Base-by-base conservation (phyloP, 2,797 vertebrate species). In the Chelmon rostratus region DNA sequence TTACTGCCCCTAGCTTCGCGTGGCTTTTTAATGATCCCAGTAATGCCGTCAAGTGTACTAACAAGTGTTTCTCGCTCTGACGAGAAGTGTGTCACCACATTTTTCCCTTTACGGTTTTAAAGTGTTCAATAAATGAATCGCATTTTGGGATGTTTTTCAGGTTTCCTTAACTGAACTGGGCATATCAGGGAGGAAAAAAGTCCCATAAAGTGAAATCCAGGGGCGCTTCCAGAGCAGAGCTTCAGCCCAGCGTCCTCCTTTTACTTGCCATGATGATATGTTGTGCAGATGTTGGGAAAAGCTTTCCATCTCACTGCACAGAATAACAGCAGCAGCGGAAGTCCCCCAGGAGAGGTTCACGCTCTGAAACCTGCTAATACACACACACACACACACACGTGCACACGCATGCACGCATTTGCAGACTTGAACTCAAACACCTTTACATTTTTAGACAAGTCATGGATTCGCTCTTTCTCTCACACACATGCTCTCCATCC, bases 231-330 rank as follows among this genome's bases (percentile, higher is more conserved):
- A 84, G 83, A 91, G 93, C 87, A 94, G 92, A 92, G 38, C 86
- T 88, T 87, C 82, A 83, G 81, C 76, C 38, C 73, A 78, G 66
- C 64, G 73, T 86, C 75, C 33, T 71, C 59, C 71, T 37, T 44
- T 44, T 78, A 69, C 76, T 13, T 40, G 54, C 77, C 70, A 53
- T 58, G 82, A 84, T 91, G 91, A 94, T 94, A 87, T 94, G 89
- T 93, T 92, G 79, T 85, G 89, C 94, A 95, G 92, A 95, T 95
- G 94, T 94, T 87, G 73, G 81, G 83, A 82, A 92, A 91, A 89
- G 71, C 81, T 92, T 93, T 91, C 87, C 82, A 88, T 90, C 82
- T 85, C 84, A 81, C 80, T 93, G 91, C 85, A 92, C 91, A 91
- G 87, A 89, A 90, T 88, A 92, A 91, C 88, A 91, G 86, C 85